Conservation (phyloP, 2,888 invertebrate species). For the Leucophenga maculata region DNA sequence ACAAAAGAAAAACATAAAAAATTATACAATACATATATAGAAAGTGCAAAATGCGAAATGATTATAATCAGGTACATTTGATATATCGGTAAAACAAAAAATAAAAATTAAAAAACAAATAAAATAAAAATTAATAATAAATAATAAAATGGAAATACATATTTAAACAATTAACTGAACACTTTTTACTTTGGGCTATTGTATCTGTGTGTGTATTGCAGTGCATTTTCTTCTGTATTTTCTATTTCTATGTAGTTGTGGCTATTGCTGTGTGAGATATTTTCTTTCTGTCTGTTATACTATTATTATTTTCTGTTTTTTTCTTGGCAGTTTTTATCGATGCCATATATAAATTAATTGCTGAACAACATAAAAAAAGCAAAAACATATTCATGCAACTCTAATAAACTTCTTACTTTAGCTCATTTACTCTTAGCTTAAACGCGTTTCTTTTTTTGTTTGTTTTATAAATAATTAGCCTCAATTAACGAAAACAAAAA, state of each 20-base stretch:
- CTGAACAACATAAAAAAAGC: constrained; percentile 3
- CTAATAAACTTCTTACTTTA: too few relatives aligned
- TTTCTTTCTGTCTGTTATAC: constrained; percentile 27
- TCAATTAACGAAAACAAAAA: constrained; percentile 49
- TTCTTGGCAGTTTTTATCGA: constrained; percentile 45
- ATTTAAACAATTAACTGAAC: constrained; percentile 51
- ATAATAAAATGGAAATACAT: constrained; percentile 46
- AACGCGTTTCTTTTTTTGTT: constrained; percentile 9
- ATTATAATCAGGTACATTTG: constrained; percentile 67
- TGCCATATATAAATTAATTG: constrained; percentile 9
- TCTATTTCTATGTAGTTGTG: constrained; percentile 36
- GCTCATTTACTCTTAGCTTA: not conserved
- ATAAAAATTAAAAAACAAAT: constrained; percentile 45
- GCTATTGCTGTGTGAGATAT: constrained; percentile 48
- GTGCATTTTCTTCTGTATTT: not conserved
- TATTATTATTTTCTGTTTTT: constrained; percentile 43
- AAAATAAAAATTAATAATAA: constrained; percentile 45
- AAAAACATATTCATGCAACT: constrained; percentile 6
- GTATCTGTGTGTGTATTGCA: constrained; percentile 24
- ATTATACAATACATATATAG: constrained; percentile 4
- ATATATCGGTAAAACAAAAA: constrained; percentile 50
- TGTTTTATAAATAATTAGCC: constrained; percentile 54
- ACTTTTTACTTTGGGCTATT: constrained; percentile 56
- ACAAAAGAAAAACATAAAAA: not conserved
- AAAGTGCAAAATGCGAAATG: constrained; percentile 55